Percentiles rank a stretch among this genome's conserved stretches.
These are phyloP conservation scores for Danionella cerebrum DNA, from an alignment of 2,113 vertebrate species.

Conservation along the genomic window DNA sequence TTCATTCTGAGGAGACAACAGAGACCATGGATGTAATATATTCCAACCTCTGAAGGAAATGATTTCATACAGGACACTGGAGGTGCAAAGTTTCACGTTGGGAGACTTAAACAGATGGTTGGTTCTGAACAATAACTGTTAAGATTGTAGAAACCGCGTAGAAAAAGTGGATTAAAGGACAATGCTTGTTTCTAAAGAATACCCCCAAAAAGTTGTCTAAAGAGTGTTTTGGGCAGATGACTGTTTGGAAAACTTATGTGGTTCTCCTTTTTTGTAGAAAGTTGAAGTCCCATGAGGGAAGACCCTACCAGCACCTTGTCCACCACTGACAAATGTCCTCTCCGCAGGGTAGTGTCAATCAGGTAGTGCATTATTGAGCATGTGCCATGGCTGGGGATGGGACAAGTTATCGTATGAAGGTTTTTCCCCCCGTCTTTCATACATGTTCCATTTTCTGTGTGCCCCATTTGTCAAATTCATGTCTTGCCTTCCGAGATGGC, in stretches of 20 bases:
- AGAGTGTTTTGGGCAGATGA: neutral
- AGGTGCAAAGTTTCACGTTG: neutral
- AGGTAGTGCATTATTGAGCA: constrained; percentile 38
- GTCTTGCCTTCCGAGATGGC: neutral
- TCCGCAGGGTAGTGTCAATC: constrained; percentile 38
- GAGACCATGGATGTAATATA: constrained; percentile 25
- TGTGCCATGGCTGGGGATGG: constrained; percentile 23
- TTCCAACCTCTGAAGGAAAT: constrained; percentile 28
- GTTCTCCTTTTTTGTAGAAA: constrained; percentile 26
- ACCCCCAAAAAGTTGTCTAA: neutral
- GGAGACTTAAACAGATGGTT: constrained; percentile 13
- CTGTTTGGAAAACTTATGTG: constrained; percentile 2
- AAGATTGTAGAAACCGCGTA: neutral
- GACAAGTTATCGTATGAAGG: constrained; percentile 20
- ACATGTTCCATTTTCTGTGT: neutral
- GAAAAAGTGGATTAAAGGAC: constrained; percentile 5
- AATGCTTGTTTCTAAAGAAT: neutral
- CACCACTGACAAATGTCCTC: constrained; percentile 24
- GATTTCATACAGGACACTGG: constrained; percentile 19
- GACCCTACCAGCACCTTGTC: constrained; percentile 33
- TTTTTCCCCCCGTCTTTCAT: constrained; percentile 23
- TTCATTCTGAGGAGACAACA: constrained; percentile 11
- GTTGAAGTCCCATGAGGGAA: constrained; percentile 22
- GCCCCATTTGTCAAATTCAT: neutral
- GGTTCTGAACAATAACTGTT: constrained; percentile 2